Base-by-base conservation (phyloP, 2,888 invertebrate species). In the Nomada hirtipes region DNA sequence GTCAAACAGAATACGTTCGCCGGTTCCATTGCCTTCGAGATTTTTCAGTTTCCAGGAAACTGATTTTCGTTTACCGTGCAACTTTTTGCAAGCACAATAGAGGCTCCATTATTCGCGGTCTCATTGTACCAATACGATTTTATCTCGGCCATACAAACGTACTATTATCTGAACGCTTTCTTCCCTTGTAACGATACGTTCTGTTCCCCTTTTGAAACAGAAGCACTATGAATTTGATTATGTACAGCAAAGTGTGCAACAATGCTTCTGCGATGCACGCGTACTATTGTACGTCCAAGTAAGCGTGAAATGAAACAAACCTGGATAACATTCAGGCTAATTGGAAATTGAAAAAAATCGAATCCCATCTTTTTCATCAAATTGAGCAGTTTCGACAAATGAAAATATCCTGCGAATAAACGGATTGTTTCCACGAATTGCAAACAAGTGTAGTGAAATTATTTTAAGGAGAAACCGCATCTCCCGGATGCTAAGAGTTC, bases 121-220 rank as follows among this genome's bases (percentile, higher is more conserved):
- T 26, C 47, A 47, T 59, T 59, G 57, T 26, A n/a, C 68, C 44
- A 44, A 68, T 57, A 23, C 44, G 69, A 59, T 47, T 57, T 55
- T 69, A 69, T 57, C 69, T 26, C 68, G 4, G 18, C 55, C 4
- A 26, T 59, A 15, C 57, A 47, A 69, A 47, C 26, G 29, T 29
- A 23, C 23, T 44, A 57, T 57, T 57, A 69, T 57, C 26, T 4
- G 44, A 47, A 57, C 9, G 26, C 3, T 47, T n/a, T 57, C 44
- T 36, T 57, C 23, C 15, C 23, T 20, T 57, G 23, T 29, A 69
- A 69, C 57, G 0, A 13, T n/a, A 2, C 10, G 15, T 9, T n/a
- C 26, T 44, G 7, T 44, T n/a, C 26, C 13, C n/a, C 23, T 26
- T 18, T 44, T 2, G 18, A 29, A 52, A 55, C 55, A 18, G 36